Base-by-base conservation (phyloP, 2,888 invertebrate genomes). In the Glomeris marginata region DNA sequence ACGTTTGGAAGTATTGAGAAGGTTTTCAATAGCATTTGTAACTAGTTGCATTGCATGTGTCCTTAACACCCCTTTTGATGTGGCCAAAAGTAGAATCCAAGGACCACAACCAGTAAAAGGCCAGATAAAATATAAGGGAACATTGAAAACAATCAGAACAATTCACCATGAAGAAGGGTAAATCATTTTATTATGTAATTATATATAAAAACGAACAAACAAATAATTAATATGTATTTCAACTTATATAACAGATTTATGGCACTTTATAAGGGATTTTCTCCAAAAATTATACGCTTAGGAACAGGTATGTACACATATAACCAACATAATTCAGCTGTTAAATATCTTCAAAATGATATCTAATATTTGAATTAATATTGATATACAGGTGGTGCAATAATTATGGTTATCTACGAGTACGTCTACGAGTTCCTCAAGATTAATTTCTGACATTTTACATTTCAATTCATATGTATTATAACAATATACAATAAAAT, bases 51-150 rank as follows among this genome's bases (percentile, higher is more conserved):
- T 91, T 35, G 91, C 83, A 8, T 91, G 90, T 4, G 77, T 81
- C 58, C 71, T 83, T 43, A 94, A 94, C 67, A 92, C 92, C 69
- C 94, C 94, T 5, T 92, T 92, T 67, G 94, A 94, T 65, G 94
- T 94, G 28, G 94, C 88, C 21, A 94, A 94, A 68, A 90, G 88
- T 58, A 75, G 94, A 48, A 94, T 94, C 58, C 94, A 94, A 67
- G 92, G 90, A 0, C 88, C 91, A 1, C 88, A 90, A 65, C 84
- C 84, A 1, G 68, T 73, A 1, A 68, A 75, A 0, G 81, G 80
- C 1, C 60, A 75, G 54, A 75, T 85, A 44, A 86, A 87, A 63
- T 94, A 94, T 63, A 74, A 72, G 35, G 76, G 80, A 21, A 88
- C 88, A 1, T 69, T 84, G 43, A 75, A 74, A 33, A 76, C 90